These are phyloP conservation scores for Urechis unicinctus DNA, from an alignment of 2,888 invertebrate species.

Conservation along the genomic window DNA sequence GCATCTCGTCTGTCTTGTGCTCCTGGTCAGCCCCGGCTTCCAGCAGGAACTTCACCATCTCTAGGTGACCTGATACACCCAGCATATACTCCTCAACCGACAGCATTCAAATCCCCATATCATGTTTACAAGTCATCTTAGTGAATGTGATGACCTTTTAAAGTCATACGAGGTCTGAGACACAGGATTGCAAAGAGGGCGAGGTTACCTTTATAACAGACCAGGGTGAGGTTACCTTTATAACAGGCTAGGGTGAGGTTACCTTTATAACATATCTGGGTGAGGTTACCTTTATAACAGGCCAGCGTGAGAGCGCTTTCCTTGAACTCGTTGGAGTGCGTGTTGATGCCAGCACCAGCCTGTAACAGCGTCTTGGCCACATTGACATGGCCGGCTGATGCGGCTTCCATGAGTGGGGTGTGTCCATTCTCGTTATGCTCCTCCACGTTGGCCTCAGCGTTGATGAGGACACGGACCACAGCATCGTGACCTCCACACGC, in stretches of 20 bases:
- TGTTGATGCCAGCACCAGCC: slow-evolving; percentile 95
- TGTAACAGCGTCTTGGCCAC: slow-evolving; percentile 67
- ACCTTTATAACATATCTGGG: not conserved
- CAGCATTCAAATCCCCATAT: too few species aligned
- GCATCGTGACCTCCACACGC: slow-evolving; percentile 60
- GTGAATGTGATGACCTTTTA: too few species aligned
- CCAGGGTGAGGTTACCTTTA: not conserved
- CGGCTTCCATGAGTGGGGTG: slow-evolving; percentile 67
- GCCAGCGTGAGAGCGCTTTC: slow-evolving; percentile 93
- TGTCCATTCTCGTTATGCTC: slow-evolving; percentile 99
- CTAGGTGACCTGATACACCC: slow-evolving; percentile 65
- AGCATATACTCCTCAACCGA: not conserved
- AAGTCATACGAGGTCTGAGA: too few species aligned
- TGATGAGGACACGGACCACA: slow-evolving; percentile 80
- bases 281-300: slow-evolving; percentile 71
- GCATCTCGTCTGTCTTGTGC: slow-evolving; percentile 99
- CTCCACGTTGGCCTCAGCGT: slow-evolving; percentile 88
- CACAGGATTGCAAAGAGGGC: not conserved
- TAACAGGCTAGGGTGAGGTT: not conserved
- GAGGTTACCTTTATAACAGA: not conserved
- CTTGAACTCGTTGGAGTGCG: slow-evolving; percentile 97
- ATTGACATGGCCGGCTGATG: slow-evolving; percentile 50
- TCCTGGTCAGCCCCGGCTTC: slow-evolving; percentile 95
- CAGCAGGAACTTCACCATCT: slow-evolving; percentile 91
- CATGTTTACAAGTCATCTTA: too few species aligned